These are phyloP conservation scores for Stictocephala bisonia DNA, from an alignment of 2,888 invertebrate genomes.

Conservation along the genomic window DNA sequence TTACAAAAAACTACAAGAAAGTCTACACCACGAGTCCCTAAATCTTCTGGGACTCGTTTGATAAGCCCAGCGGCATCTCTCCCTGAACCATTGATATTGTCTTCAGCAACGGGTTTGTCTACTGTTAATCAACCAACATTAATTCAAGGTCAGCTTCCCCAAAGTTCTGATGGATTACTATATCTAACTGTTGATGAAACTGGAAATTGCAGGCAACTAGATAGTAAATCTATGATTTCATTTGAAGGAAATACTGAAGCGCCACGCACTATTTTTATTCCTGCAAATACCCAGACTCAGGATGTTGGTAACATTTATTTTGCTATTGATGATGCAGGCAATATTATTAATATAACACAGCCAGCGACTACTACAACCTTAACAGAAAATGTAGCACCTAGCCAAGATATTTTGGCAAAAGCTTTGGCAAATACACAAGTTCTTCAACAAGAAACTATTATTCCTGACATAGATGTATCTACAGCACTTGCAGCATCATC, in stretches of 20 bases:
- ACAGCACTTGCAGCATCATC: constrained; percentile 6
- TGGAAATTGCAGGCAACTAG: constrained; percentile 44
- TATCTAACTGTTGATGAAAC: constrained; percentile 48
- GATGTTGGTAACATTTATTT: constrained; percentile 50
- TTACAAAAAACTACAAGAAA: constrained; percentile 50
- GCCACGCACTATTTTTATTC: constrained; percentile 33
- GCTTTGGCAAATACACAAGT: constrained; percentile 59
- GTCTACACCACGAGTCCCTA: constrained; percentile 34
- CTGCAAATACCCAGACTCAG: not conserved
- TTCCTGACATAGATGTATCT: constrained; percentile 22
- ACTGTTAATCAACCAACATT: constrained; percentile 34
- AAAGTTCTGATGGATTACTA: constrained; percentile 30
- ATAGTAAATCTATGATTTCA: constrained; percentile 30
- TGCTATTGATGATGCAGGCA: constrained; percentile 50
- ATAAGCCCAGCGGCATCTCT: constrained; percentile 6
- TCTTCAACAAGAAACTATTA: constrained; percentile 51
- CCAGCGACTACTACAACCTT: constrained; percentile 38
- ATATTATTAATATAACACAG: constrained; percentile 44
- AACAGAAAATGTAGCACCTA: constrained; percentile 30
- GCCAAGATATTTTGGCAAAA: constrained; percentile 58
- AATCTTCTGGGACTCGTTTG: not conserved
- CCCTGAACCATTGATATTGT: constrained; percentile 30
- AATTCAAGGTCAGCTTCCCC: constrained; percentile 37
- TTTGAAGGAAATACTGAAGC: constrained; percentile 27
- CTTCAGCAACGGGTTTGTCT: constrained; percentile 24